Percentiles rank a stretch among this genome's conserved stretches.
Evolutionary conservation across 2,888 invertebrate genomes (phyloP).

Genomic region (Caradrina kadenii): DNA sequence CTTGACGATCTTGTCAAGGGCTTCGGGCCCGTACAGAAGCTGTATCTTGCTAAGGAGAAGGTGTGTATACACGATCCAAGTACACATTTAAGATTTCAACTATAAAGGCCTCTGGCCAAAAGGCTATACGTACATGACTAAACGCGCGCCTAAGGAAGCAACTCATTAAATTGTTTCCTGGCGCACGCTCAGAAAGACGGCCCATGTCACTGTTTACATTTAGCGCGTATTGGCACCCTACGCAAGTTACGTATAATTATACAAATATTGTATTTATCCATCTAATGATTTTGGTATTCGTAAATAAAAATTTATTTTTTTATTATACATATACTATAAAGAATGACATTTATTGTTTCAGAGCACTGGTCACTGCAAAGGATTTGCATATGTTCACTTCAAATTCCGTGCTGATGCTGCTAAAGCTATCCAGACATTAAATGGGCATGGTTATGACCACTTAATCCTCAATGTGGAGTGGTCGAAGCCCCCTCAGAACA

Average conservation of each 20-base stretch:
- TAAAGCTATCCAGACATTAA: conserved; percentile 96
- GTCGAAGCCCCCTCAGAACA: conserved; percentile 95
- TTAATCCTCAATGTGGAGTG: conserved; percentile 99
- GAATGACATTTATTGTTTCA: conserved; percentile 71
- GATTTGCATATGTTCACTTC: conserved; percentile 99
- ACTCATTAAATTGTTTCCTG: not conserved
- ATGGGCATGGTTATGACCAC: conserved; percentile 99
- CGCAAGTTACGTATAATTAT: too few species aligned
- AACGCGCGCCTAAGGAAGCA: not conserved
- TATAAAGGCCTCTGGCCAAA: not conserved
- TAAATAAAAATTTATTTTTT: too few species aligned
- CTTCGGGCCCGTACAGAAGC: conserved; percentile 97
- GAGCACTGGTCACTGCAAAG: conserved; percentile 96
- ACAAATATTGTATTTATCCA: too few species aligned
- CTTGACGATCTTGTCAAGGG: conserved; percentile 98
- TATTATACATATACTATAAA: too few species aligned
- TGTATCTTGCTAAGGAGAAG: conserved; percentile 99
- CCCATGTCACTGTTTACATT: too few species aligned
- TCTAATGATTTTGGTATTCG: too few species aligned
- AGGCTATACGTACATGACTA: not conserved
- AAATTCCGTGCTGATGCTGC: conserved; percentile 97
- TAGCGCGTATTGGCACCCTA: too few species aligned
- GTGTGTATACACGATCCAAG: conserved; percentile 65
- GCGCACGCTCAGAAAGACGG: not conserved
- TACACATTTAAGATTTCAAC: not conserved